Base-by-base conservation (phyloP, 2,888 invertebrate species). In the Stegophylla sp. region DNA sequence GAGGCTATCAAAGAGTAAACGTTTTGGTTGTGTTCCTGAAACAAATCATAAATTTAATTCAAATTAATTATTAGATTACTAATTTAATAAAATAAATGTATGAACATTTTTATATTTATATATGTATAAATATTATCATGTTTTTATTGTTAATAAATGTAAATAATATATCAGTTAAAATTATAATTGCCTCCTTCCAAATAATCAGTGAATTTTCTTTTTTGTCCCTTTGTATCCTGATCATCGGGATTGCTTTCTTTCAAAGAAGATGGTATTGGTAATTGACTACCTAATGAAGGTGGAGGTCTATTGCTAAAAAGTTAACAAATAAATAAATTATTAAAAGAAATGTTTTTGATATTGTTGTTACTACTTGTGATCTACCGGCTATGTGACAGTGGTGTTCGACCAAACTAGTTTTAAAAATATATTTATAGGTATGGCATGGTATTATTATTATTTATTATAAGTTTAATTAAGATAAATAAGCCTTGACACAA, bases 231-330 rank as follows among this genome's bases (percentile, higher is more conserved):
- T 84, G 90, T 91, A 83, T 92, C 91, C 3, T 87, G 85, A 83
- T 92, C 91, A 71, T 89, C 87, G 76, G 86, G 85, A 61, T 86
- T 89, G 4, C 9, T 71, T 90, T 83, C 88, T 88, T 34, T 84
- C 84, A 93, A 88, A 84, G 88, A 89, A 23, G 91, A 89, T 1
- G 95, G 94, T 85, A 93, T 88, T 0, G 97, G 97, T 76, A 97
- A 87, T 86, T 93, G 93, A n/a, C 90, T 87, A 1, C 95, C 95
- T 10, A 93, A 88, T 0, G 96, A 92, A 0, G 97, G 96, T 9
- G 93, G 91, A 4, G 97, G 98, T 86, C 94, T 94, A 86, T 94
- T 96, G 84, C 92, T 91, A 74, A 66, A 82, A 51, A 61, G 17
- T 28, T 59, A 51, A 20, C 0, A 56, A 61, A 45, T 23, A 56